Evolutionary conservation across 2,113 vertebrate genomes (phyloP).

Genomic region (Gorsachius goisagi): DNA sequence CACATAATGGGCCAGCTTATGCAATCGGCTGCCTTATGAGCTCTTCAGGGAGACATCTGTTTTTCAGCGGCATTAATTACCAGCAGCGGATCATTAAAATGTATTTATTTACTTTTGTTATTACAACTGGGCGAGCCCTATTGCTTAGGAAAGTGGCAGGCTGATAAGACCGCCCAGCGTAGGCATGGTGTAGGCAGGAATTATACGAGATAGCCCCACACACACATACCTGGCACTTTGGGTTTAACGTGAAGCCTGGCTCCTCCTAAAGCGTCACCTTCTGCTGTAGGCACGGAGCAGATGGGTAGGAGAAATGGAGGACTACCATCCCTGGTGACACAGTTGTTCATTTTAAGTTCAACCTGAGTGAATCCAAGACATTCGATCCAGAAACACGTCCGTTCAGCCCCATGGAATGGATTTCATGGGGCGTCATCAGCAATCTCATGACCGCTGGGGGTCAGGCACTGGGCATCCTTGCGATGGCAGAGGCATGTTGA

Average conservation of each 20-base stretch:
- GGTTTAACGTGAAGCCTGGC: background rate
- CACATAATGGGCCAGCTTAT: slow-evolving; percentile 41
- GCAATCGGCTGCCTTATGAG: slow-evolving; percentile 26
- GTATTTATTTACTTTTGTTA: slow-evolving; percentile 57
- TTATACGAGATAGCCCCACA: background rate
- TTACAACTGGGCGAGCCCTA: slow-evolving; percentile 43
- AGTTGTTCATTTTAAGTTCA: background rate
- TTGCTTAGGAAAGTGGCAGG: background rate
- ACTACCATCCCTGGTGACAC: background rate
- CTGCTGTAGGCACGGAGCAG: background rate
- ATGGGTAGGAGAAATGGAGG: fast-evolving
- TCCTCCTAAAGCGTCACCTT: background rate
- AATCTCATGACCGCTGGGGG: background rate
- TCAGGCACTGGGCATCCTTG: background rate
- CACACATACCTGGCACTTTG: background rate
- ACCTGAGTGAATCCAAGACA: fast-evolving
- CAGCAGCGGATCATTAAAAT: slow-evolving; percentile 18
- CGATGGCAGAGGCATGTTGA: fast-evolving
- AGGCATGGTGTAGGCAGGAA: slow-evolving; percentile 26
- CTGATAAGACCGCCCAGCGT: background rate
- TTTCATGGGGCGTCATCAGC: background rate
- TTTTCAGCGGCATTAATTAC: slow-evolving; percentile 58
- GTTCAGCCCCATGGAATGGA: background rate
- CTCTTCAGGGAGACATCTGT: slow-evolving; percentile 51
- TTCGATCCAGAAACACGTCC: fast-evolving